phyloP scores from a whole-genome alignment of 2,797 vertebrate species.

The Ctenochaetus hawaiiensis region DNA sequence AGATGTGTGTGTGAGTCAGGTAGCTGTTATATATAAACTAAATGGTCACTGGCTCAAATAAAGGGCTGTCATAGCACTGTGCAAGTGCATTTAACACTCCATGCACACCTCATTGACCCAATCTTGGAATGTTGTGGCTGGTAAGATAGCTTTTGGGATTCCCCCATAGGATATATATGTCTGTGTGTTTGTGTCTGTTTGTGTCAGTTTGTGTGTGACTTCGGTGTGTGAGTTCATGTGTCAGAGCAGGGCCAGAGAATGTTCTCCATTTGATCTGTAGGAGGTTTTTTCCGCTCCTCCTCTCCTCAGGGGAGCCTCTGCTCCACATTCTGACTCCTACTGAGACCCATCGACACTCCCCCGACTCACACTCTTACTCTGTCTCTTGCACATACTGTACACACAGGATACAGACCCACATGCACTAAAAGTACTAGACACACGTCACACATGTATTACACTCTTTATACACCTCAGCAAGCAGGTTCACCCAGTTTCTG shows the following conservation, averaged over 20 bases:
- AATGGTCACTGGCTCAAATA: conserved; percentile 30
- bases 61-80: conserved; percentile 13
- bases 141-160: conserved; percentile 53
- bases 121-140: conserved; percentile 47
- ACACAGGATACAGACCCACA: conserved; percentile 51
- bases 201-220: conserved; percentile 33
- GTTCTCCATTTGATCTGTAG: conserved; percentile 89
- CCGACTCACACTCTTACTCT: conserved; percentile 66
- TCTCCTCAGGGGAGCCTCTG: conserved; percentile 85
- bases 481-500: conserved; percentile 7
- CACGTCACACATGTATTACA: conserved; percentile 23
- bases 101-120: conserved; percentile 53
- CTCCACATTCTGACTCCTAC: conserved; percentile 89
- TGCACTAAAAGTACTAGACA: conserved; percentile 39
- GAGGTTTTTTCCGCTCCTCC: conserved; percentile 77
- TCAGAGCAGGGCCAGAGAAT: conserved; percentile 82
- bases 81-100: conserved; percentile 43
- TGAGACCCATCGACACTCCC: conserved; percentile 86
- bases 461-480: background rate
- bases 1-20: background rate
- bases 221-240: conserved; percentile 53
- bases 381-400: conserved; percentile 57
- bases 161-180: conserved; percentile 54
- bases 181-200: conserved; percentile 32
- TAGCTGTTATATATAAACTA: conserved; percentile 30